Evolutionary conservation across 2,888 invertebrate genomes (phyloP), one percentile per base, ranked within the genome.

Genomic region (Embidobia sp.): DNA sequence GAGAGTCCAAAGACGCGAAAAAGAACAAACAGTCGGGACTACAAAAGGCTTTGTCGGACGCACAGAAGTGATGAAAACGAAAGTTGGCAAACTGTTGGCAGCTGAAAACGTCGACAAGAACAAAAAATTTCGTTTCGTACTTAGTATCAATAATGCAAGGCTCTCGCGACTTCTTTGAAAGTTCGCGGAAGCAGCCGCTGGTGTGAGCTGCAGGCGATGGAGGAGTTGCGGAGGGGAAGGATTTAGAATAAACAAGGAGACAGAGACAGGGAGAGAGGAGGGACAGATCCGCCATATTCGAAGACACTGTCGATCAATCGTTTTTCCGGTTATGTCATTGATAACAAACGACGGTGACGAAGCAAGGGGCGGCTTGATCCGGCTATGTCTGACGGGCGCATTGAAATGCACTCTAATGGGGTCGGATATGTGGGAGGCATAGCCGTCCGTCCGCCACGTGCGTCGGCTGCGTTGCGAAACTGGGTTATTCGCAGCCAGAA

Each of bases 291-390:
- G 66, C 53, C 27, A 57, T 31, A 16, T 29, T 48, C 19, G 53
- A 15, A 51, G 37, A 22, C 40, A 72, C 61, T 67, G 77, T 75
- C 79, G 77, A 75, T 79, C 80, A 70, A 78, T 79, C 79, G 79
- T 55, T 74, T 80, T 79, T 80, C 74, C 73, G 75, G 76, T 79
- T 69, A 67, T 61, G 67, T 66, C 76, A 74, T 57, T 80, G 80
- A 81, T 80, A 80, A 77, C 75, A 72, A 73, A 75, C 55, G 57
- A 61, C 44, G 67, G 77, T n/a, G n/a, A n/a, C n/a, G n/a, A n/a
- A n/a, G 66, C 53, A 51, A 10, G 7, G 46, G 66, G 22, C 22
- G 35, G 51, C 22, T 55, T 19, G 26, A 63, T 44, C 51, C 48
- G 51, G 33, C 40, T 66, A 66, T 55, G 49, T 48, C 31, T 57